Base-by-base conservation (phyloP, 2,113 vertebrate species). In the Dicrurus megarhynchus region DNA sequence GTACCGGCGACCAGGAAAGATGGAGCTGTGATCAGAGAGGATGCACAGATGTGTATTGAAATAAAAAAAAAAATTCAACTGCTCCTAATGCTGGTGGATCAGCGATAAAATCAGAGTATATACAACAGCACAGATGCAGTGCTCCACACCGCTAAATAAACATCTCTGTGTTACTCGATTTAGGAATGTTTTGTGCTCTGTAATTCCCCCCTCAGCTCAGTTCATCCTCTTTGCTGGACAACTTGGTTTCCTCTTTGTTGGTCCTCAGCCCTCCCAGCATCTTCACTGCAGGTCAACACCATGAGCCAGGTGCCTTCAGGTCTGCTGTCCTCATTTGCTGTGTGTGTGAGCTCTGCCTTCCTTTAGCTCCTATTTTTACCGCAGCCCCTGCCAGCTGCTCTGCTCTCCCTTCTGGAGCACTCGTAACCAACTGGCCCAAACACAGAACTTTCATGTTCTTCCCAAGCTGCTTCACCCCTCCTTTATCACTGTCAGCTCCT, bases 261-360 rank as follows among this genome's bases (percentile, higher is more conserved):
- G 17, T 49, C 10, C 18, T 59, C 16, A 11, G 80, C 41, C 9
- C 47, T 44, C 26, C 20, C 24, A n/a, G 18, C 6, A 14, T 2
- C 55, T 84, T 9, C 42, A 9, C 49, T 42, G 17, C 2, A 6
- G 39, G 39, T 2, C n/a, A 28, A 0, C 9, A 21, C 0, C 3
- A 44, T 9, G 39, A 35, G 28, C 37, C 63, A 53, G 55, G 14
- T 6, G 30, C 26, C 41, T 52, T 28, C 65, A 44, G 6, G 3
- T 33, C 32, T 46, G 3, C 10, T 30, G 24, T 23, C 57, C 53
- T 73, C 37, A 4, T 15, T 23, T 37, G 16, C 37, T 68, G 3
- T 1, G 16, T 20, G 24, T 7, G 13, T 1, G 2, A 70, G 27
- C 32, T 74, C 41, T 67, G 53, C 9, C 10, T 23, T 35, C 35